These are phyloP conservation scores for Polyergus mexicanus DNA, from an alignment of 1,140 invertebrate genomes.

Conservation along the genomic window DNA sequence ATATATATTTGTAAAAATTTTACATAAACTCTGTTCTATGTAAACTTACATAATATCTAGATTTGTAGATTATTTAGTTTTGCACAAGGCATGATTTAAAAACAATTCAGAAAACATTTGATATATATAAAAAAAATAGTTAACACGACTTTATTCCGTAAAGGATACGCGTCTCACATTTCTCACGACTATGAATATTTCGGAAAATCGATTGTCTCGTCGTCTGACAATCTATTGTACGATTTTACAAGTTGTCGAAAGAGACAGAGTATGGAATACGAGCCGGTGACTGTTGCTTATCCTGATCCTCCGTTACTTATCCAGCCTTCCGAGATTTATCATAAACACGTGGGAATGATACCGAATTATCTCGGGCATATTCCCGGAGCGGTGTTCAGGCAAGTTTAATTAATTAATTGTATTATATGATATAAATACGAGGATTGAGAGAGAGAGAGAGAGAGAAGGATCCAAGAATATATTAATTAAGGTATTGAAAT, in stretches of 20 bases:
- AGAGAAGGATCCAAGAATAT: background rate
- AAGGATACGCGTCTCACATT: slow-evolving; percentile 90
- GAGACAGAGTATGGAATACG: slow-evolving; percentile 90
- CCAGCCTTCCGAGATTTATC: slow-evolving; percentile 88
- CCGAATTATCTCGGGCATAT: slow-evolving; percentile 92
- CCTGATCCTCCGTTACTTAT: slow-evolving; percentile 86
- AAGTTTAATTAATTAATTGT: slow-evolving; percentile 20
- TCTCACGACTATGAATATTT: slow-evolving; percentile 89
- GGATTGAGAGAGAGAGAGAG: too few relatives aligned
- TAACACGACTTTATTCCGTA: slow-evolving; percentile 23
- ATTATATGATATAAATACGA: background rate
- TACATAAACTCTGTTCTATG: too few relatives aligned
- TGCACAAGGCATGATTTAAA: background rate
- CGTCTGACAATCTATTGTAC: slow-evolving; percentile 88
- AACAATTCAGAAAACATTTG: background rate
- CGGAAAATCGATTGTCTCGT: slow-evolving; percentile 84
- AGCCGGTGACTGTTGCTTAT: slow-evolving; percentile 87
- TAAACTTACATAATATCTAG: background rate
- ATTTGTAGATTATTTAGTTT: background rate
- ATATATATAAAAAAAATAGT: background rate
- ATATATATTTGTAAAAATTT: too few relatives aligned
- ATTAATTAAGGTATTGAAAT: background rate
- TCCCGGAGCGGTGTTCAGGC: slow-evolving; percentile 90
- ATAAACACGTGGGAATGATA: slow-evolving; percentile 90
- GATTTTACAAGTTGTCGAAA: slow-evolving; percentile 91